Base-by-base conservation (phyloP, 2,888 invertebrate species). In the Epinotia ramella region DNA sequence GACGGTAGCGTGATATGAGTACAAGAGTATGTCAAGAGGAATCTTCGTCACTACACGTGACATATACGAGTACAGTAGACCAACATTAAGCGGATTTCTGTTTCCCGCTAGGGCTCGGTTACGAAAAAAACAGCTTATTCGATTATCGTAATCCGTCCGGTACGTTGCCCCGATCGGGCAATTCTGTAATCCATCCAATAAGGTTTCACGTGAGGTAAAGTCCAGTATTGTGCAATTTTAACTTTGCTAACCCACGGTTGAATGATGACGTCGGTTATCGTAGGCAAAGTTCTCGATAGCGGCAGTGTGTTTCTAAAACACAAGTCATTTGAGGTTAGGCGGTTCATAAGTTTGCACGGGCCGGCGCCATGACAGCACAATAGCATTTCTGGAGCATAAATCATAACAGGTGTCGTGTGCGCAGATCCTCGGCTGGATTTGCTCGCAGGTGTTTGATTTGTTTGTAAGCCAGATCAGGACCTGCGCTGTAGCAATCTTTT, bases 401-500 rank as follows among this genome's bases (percentile, higher is more conserved):
- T 93, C 92, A 92, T 87, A 87, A 84, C 92, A 91, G 90, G 91
- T 91, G 91, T 84, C 88, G 87, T 84, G 83, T 84, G 86, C 84
- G 80, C 86, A 83, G 86, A 84, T 84, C 84, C 82, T 86, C 86
- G 83, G 81, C 81, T 80, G 80, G 79, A 70, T 75, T 75, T 70
- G 81, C 79, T 78, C 77, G 83, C 88, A 87, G 86, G 87, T 87
- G 86, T 84, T 83, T 84, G 83, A 82, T 85, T 86, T 83, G 84
- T 82, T 85, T 84, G 46, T 66, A 62, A 72, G 71, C 66, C 66
- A 72, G 71, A 72, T 67, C 71, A 72, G 76, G 76, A 76, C 72
- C 67, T 57, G 18, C 65, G 65, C 33, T 71, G 18, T 56, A 46
- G 66, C 67, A 67, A 71, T 75, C 74, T 75, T 75, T 66, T 75